Evolutionary conservation across 2,888 invertebrate species (phyloP).

Genomic region (Mimumesa dahlbomi): DNA sequence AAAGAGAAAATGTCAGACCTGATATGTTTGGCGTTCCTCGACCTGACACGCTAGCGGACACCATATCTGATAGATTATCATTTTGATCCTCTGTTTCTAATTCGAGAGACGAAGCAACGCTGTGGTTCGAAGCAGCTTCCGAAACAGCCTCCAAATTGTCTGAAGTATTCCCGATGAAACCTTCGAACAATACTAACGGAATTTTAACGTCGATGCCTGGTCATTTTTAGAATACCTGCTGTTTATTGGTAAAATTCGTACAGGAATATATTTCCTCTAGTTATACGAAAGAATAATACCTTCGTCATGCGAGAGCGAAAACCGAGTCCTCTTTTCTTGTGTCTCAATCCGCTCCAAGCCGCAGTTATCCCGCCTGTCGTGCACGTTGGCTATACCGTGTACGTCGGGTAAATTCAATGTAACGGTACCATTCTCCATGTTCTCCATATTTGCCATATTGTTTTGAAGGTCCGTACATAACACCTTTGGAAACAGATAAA

Average conservation of each 20-base stretch:
- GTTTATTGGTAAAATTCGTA: neutral
- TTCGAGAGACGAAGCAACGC: slow-evolving; percentile 94
- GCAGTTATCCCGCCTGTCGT: slow-evolving; percentile 73
- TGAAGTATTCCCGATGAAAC: slow-evolving; percentile 94
- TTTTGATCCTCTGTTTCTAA: slow-evolving; percentile 93
- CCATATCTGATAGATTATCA: slow-evolving; percentile 98
- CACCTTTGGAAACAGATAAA: slow-evolving; percentile 60
- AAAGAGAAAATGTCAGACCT: slow-evolving; percentile 77
- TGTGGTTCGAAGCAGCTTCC: slow-evolving; percentile 97
- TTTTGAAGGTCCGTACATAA: slow-evolving; percentile 75
- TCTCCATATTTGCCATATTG: slow-evolving; percentile 65
- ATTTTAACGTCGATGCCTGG: slow-evolving; percentile 12
- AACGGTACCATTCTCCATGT: slow-evolving; percentile 67
- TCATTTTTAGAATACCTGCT: neutral
- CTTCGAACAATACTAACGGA: slow-evolving; percentile 80
- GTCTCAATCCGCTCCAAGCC: slow-evolving; percentile 65
- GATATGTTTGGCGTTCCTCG: slow-evolving; percentile 97
- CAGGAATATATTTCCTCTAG: neutral
- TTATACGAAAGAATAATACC: slow-evolving; percentile 63
- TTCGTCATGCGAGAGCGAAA: slow-evolving; percentile 94
- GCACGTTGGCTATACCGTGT: slow-evolving; percentile 74
- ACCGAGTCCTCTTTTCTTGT: slow-evolving; percentile 81
- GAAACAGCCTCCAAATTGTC: slow-evolving; percentile 97
- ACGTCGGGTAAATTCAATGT: slow-evolving; percentile 72
- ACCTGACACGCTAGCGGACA: slow-evolving; percentile 96